These are phyloP conservation scores for Bambusicola thoracicus DNA, from an alignment of 2,113 vertebrate species.

Conservation along the genomic window DNA sequence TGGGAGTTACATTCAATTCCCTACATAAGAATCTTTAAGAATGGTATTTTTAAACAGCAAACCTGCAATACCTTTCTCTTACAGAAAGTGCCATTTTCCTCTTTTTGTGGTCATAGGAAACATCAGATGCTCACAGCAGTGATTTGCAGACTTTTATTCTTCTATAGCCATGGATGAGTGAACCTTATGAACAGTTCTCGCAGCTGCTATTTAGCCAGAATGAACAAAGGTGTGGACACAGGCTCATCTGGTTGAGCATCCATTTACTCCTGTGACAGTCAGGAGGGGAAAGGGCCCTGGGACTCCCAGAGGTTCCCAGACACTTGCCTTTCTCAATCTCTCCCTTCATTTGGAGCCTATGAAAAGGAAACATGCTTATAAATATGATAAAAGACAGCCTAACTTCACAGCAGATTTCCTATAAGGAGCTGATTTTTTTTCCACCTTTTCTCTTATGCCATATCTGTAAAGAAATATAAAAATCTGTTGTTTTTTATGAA, in stretches of 20 bases:
- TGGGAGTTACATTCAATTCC: rapidly evolving
- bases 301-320: neutral
- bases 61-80: neutral
- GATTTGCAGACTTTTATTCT: neutral
- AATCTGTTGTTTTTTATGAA: neutral
- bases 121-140: neutral
- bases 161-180: neutral
- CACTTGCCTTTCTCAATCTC: neutral
- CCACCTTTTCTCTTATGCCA: neutral
- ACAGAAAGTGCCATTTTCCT: neutral
- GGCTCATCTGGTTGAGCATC: neutral
- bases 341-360: neutral
- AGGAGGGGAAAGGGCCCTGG: neutral
- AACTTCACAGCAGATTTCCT: neutral
- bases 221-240: neutral
- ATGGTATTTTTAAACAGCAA: neutral
- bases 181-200: neutral
- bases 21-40: neutral
- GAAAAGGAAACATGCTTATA: neutral
- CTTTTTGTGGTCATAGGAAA: neutral
- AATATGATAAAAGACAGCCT: neutral
- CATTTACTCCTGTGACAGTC: neutral
- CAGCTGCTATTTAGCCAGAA: neutral
- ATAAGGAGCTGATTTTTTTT: neutral
- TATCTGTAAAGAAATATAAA: neutral